Evolutionary conservation across 2,888 invertebrate species (phyloP).

Genomic region (Andrena trimmerana): DNA sequence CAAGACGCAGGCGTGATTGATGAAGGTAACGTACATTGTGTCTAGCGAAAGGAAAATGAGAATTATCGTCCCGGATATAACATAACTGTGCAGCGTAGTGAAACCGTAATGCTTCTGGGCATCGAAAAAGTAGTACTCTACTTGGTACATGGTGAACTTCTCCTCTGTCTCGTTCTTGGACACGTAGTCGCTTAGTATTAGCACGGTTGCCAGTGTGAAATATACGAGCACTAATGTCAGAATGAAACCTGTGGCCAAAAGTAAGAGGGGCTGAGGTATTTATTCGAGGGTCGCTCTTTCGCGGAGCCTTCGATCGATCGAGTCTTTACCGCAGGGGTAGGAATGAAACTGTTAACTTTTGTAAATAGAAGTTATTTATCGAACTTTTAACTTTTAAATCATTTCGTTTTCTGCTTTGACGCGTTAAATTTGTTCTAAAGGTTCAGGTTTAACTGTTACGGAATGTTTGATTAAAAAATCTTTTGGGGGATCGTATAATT

Average conservation of each 20-base stretch:
- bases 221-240: background rate
- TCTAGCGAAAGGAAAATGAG: background rate
- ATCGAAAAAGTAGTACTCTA: slow-evolving; percentile 4
- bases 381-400: too few relatives aligned
- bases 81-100: background rate
- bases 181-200: background rate
- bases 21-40: slow-evolving; percentile 9
- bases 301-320: background rate
- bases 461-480: too few relatives aligned
- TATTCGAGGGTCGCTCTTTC: background rate
- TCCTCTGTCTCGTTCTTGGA: background rate
- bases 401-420: too few relatives aligned
- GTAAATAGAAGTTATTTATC: too few relatives aligned
- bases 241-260: background rate
- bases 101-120: background rate
- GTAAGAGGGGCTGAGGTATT: background rate
- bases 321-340: too few relatives aligned
- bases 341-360: too few relatives aligned
- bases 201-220: background rate
- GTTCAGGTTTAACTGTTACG: too few relatives aligned
- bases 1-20: slow-evolving; percentile 10
- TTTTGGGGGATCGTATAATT: too few relatives aligned
- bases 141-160: background rate
- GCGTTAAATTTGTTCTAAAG: too few relatives aligned
- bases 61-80: background rate